Evolutionary conservation across 2,797 vertebrate species (phyloP).

Genomic region (Myotis daubentonii): DNA sequence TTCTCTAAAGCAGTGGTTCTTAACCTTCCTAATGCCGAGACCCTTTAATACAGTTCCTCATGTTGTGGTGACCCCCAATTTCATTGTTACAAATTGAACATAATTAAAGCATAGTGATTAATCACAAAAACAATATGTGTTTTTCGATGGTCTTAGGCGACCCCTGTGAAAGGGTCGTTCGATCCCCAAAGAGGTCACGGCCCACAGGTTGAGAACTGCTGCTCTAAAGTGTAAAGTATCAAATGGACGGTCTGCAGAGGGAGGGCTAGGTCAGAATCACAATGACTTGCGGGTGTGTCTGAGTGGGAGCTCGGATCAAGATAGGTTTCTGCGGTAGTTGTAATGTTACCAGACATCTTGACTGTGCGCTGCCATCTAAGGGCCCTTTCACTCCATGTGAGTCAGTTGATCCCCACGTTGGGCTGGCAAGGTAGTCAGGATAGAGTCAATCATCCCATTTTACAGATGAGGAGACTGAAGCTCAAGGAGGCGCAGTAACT

Average conservation of each 20-base stretch:
- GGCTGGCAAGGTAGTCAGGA: background rate
- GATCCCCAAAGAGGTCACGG: too few species aligned
- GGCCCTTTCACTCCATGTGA: background rate
- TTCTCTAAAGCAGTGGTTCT: background rate
- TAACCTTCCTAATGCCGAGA: too few species aligned
- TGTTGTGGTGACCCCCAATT: too few species aligned
- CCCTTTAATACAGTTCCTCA: too few species aligned
- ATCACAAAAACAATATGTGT: too few species aligned
- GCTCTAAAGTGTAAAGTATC: background rate
- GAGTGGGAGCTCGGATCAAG: rapidly evolving
- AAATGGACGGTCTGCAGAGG: background rate
- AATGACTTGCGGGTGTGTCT: background rate
- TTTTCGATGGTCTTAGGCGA: too few species aligned
- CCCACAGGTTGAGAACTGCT: too few species aligned
- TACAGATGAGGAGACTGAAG: background rate
- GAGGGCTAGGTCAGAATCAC: background rate
- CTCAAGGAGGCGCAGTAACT: background rate
- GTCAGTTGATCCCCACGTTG: rapidly evolving
- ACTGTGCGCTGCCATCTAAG: background rate
- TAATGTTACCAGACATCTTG: background rate
- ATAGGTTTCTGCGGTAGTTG: background rate
- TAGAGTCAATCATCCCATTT: background rate
- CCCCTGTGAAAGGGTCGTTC: too few species aligned
- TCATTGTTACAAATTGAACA: too few species aligned
- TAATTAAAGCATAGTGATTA: too few species aligned